These are phyloP conservation scores for Antechinus stuartii DNA, from an alignment of 2,113 vertebrate genomes.

Conservation along the genomic window DNA sequence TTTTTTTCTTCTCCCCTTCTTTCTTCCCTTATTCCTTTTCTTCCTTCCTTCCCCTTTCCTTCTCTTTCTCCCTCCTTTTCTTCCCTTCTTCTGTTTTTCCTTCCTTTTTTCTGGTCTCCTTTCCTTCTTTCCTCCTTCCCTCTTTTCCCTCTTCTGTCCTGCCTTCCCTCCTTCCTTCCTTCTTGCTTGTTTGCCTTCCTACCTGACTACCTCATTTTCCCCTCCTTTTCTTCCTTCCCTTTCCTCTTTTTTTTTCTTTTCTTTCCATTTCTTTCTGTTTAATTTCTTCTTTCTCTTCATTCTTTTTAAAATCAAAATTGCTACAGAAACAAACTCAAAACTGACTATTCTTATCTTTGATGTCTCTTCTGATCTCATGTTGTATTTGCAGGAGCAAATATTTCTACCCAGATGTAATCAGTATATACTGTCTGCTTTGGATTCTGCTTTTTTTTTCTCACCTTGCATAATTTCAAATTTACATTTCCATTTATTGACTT, in stretches of 20 bases:
- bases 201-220: not conserved
- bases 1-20: not conserved
- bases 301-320: not conserved
- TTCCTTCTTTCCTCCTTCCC: not conserved
- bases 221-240: not conserved
- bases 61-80: not conserved
- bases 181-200: not conserved
- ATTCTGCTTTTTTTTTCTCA: not conserved
- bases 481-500: not conserved
- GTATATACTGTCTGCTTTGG: not conserved
- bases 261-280: not conserved
- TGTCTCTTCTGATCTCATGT: not conserved
- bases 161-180: not conserved
- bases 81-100: not conserved
- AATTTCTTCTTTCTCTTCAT: not conserved
- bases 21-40: not conserved
- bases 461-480: not conserved
- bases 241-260: not conserved
- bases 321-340: not conserved
- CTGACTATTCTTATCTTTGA: not conserved
- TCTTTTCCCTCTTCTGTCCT: not conserved
- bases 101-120: too few species aligned
- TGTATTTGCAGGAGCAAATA: not conserved
- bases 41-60: not conserved
- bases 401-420: not conserved